These are phyloP conservation scores for Ispidina lecontei DNA, from an alignment of 2,797 vertebrate species.

Conservation along the genomic window DNA sequence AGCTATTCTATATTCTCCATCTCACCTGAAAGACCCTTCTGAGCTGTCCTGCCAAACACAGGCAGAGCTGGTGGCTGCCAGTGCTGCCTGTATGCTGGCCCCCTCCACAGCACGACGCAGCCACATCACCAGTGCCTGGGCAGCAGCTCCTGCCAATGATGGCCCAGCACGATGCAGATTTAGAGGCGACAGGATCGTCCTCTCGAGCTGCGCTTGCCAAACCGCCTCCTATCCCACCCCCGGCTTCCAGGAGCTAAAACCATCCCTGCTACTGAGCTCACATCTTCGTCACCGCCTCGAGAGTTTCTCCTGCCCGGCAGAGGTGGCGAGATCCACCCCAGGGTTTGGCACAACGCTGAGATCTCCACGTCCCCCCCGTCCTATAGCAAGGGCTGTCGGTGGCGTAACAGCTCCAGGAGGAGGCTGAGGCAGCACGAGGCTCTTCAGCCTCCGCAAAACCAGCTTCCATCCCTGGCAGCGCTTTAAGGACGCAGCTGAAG, in stretches of 20 bases:
- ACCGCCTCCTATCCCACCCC: neutral
- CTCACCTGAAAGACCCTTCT: fast-evolving
- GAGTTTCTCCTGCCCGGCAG: neutral
- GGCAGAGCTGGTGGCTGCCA: neutral
- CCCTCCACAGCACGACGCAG: neutral
- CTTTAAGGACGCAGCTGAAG: slow-evolving; percentile 33
- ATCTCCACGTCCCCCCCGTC: neutral
- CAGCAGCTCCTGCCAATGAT: fast-evolving
- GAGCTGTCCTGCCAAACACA: fast-evolving
- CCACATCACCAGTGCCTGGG: neutral
- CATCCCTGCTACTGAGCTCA: neutral
- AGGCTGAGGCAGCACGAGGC: neutral
- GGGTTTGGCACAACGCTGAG: fast-evolving
- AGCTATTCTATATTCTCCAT: neutral
- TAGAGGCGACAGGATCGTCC: neutral
- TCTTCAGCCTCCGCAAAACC: neutral
- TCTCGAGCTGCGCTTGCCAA: neutral
- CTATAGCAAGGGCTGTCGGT: neutral
- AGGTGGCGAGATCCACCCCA: neutral
- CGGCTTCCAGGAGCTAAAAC: neutral
- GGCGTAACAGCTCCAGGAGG: neutral
- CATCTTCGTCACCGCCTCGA: neutral
- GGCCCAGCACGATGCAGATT: fast-evolving
- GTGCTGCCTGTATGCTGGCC: neutral
- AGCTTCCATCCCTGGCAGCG: neutral